phyloP scores from a whole-genome alignment of 2,888 invertebrate species.

The Bombylius major region DNA sequence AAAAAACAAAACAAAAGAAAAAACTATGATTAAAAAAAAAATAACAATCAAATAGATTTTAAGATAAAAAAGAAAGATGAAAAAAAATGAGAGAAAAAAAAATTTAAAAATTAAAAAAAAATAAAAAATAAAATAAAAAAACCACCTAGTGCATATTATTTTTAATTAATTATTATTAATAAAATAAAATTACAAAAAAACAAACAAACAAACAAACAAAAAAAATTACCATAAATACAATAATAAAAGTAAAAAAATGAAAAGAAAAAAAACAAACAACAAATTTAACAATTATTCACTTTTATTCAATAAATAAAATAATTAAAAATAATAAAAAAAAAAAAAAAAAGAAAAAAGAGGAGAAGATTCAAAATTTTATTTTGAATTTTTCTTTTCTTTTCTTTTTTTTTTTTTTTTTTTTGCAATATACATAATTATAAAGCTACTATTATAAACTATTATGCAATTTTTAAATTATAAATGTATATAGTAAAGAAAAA shows the following conservation, averaged over 20 bases:
- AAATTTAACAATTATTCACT: no score
- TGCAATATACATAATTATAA: not conserved
- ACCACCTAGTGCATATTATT: constrained; percentile 7
- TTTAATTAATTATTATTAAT: no score
- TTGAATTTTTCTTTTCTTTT: not conserved
- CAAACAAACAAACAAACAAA: no score
- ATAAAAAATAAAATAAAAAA: constrained; percentile 10
- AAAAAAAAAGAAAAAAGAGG: not conserved
- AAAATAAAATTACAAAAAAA: not conserved
- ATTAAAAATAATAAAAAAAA: not conserved
- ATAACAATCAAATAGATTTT: constrained; percentile 4
- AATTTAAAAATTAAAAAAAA: constrained; percentile 6
- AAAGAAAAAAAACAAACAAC: not conserved
- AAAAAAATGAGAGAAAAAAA: constrained; percentile 13
- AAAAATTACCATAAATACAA: no score
- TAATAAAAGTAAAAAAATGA: not conserved
- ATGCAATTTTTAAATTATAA: not conserved
- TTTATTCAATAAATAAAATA: no score
- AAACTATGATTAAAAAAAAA: constrained; percentile 12
- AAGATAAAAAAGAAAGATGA: not conserved
- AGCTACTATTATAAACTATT: not conserved
- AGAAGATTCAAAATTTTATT: not conserved
- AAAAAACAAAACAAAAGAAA: constrained; percentile 12
- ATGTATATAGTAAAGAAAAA: not conserved
- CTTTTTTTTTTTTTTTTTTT: no score